These are phyloP conservation scores for Hippoglossus hippoglossus DNA, from an alignment of 2,797 vertebrate genomes.

Conservation along the genomic window DNA sequence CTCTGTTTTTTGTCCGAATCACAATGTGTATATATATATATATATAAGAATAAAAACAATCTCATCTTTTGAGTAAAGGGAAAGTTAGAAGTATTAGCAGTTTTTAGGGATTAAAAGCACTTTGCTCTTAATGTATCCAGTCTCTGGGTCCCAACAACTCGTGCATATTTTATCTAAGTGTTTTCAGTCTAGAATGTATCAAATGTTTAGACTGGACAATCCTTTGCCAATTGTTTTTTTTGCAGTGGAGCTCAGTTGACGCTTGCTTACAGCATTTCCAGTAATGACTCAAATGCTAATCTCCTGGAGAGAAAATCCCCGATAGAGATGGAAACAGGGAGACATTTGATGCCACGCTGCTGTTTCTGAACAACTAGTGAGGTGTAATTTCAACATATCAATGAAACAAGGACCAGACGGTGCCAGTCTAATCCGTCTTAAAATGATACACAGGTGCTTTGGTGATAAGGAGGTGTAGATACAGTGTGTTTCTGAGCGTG, in stretches of 20 bases:
- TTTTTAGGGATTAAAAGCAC: too few species aligned
- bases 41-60: neutral
- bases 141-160: too few species aligned
- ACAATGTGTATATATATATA: neutral
- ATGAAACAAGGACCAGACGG: slow-evolving; percentile 56
- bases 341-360: slow-evolving; percentile 12
- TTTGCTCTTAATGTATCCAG: too few species aligned
- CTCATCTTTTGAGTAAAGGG: neutral
- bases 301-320: slow-evolving; percentile 58
- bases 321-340: slow-evolving; percentile 54
- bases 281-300: slow-evolving; percentile 70
- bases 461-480: slow-evolving; percentile 62
- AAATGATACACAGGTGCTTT: slow-evolving; percentile 77
- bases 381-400: slow-evolving; percentile 67
- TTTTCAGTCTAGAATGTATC: too few species aligned
- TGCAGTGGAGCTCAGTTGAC: slow-evolving; percentile 45
- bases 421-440: slow-evolving; percentile 64
- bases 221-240: neutral
- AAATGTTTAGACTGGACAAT: too few species aligned
- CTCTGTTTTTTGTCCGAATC: neutral
- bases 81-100: too few species aligned
- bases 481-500: slow-evolving; percentile 19
- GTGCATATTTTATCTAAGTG: too few species aligned
- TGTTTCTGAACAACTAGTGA: slow-evolving; percentile 58
- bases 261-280: slow-evolving; percentile 63